phyloP scores from a whole-genome alignment of 2,113 vertebrate species.

The Corynorhinus townsendii region DNA sequence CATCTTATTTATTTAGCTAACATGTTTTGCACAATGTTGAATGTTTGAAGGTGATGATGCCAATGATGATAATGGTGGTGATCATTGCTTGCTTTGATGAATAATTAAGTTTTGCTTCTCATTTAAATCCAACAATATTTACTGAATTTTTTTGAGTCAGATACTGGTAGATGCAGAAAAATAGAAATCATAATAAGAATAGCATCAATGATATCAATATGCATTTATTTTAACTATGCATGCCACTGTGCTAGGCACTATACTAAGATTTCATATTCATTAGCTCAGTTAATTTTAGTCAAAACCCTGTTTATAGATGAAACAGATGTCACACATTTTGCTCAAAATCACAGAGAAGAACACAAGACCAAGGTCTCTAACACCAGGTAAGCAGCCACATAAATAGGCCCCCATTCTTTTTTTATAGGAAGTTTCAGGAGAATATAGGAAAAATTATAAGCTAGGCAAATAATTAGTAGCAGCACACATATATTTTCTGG shows the following conservation, averaged over 20 bases:
- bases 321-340: background rate
- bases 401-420: background rate
- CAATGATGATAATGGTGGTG: slow-evolving; percentile 4
- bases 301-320: background rate
- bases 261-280: background rate
- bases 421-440: background rate
- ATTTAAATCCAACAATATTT: slow-evolving; percentile 33
- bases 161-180: background rate
- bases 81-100: slow-evolving; percentile 8
- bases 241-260: background rate
- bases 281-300: background rate
- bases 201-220: background rate
- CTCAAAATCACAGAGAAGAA: background rate
- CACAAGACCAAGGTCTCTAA: background rate
- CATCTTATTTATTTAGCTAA: background rate
- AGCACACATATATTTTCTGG: background rate
- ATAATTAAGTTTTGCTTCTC: slow-evolving; percentile 30
- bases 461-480: background rate
- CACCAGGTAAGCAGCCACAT: background rate
- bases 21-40: background rate
- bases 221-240: background rate
- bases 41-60: background rate
- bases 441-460: background rate
- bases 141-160: background rate
- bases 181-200: background rate